A percentile compares a stretch with the other conserved stretches of the same genome.
These are phyloP conservation scores for Mystacides longicornis DNA, from an alignment of 2,888 invertebrate species.

Conservation along the genomic window DNA sequence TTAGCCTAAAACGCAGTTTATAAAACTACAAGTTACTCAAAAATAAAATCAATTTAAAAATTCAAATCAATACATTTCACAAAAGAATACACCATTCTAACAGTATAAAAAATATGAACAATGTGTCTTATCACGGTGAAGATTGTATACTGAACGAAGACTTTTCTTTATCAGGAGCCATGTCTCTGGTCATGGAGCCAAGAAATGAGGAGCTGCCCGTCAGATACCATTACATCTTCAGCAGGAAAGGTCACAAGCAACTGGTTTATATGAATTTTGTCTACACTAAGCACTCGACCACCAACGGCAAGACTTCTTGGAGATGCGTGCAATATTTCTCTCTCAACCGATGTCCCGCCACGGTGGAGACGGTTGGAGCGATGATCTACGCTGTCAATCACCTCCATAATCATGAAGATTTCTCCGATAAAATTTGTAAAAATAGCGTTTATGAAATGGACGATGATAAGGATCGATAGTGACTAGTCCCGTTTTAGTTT, in stretches of 20 bases:
- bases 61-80: too few relatives aligned
- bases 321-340: conserved; percentile 48
- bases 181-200: conserved; percentile 40
- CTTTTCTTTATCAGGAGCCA: conserved; percentile 46
- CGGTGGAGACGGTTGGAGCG: conserved; percentile 45
- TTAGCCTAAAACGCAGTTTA: too few relatives aligned
- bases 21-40: too few relatives aligned
- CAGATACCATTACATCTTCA: conserved; percentile 47
- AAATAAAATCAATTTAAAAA: too few relatives aligned
- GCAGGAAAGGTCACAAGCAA: conserved; percentile 48
- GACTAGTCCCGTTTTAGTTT: background rate
- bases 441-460: conserved; percentile 47
- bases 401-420: conserved; percentile 47
- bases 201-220: conserved; percentile 32
- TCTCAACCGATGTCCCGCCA: conserved; percentile 46
- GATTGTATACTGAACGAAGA: too few relatives aligned
- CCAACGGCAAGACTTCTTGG: conserved; percentile 48
- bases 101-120: too few relatives aligned
- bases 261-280: conserved; percentile 49
- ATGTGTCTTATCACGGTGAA: too few relatives aligned
- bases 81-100: too few relatives aligned
- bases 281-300: conserved; percentile 48
- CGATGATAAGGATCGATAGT: conserved; percentile 14
- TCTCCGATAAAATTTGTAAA: conserved; percentile 41
- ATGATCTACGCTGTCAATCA: conserved; percentile 47